Percentiles rank a stretch among this genome's conserved stretches.
phyloP scores from a whole-genome alignment of 92 coral and sea anemone species.

The Zoanthus gigantus region DNA sequence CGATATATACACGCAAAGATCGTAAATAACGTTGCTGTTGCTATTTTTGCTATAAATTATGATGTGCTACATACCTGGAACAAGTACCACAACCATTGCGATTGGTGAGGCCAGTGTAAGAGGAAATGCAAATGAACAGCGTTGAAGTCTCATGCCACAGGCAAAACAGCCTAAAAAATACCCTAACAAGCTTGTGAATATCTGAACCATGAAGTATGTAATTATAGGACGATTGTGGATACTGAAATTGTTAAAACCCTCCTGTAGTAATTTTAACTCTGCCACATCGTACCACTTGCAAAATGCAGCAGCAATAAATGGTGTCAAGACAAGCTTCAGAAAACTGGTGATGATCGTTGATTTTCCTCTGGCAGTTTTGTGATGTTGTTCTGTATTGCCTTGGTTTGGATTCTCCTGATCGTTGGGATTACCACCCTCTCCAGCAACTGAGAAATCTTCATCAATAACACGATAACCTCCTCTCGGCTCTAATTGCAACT shows the following conservation, averaged over 20 bases:
- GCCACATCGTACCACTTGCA: constrained; percentile 32
- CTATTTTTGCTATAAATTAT: too few species aligned
- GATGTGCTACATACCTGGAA: constrained; percentile 1
- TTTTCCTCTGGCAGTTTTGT: constrained; percentile 44
- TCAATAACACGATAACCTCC: not conserved
- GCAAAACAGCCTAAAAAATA: constrained; percentile 58
- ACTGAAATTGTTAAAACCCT: constrained; percentile 39
- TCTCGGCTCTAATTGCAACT: constrained; percentile 59
- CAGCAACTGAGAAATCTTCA: not conserved
- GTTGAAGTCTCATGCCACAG: constrained; percentile 64
- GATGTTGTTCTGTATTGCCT: not conserved
- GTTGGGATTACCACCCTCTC: not conserved
- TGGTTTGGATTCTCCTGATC: not conserved
- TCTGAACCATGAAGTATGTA: constrained; percentile 50
- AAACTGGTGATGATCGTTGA: constrained; percentile 50
- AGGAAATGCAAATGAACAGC: constrained; percentile 60
- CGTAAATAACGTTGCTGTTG: too few species aligned
- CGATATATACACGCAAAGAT: too few species aligned
- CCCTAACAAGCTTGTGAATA: constrained; percentile 58
- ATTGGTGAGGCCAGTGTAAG: constrained; percentile 58
- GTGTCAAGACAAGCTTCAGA: constrained; percentile 51
- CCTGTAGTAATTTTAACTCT: constrained; percentile 14
- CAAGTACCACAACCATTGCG: constrained; percentile 44
- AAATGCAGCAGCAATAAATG: constrained; percentile 58
- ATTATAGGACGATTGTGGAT: not conserved